phyloP scores from a whole-genome alignment of 2,113 vertebrate species.

The Periophthalmodon schlosseri region DNA sequence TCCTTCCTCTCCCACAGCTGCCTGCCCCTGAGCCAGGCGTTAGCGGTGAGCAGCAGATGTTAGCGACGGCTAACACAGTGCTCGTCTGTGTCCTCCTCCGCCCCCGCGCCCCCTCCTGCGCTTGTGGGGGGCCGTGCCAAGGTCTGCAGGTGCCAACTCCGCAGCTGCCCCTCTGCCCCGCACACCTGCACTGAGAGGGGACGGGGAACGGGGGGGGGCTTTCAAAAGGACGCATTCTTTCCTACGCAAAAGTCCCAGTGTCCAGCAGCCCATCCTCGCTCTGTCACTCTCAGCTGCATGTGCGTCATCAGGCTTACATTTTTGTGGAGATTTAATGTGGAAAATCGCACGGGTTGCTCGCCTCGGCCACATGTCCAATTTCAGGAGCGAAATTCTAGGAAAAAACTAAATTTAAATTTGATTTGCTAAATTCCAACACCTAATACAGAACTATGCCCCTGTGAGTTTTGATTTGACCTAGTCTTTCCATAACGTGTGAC shows the following conservation, averaged over 20 bases:
- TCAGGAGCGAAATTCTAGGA: conserved; percentile 4
- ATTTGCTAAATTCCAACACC: background rate
- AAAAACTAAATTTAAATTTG: background rate
- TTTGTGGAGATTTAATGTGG: conserved; percentile 12
- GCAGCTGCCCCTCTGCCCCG: conserved; percentile 36
- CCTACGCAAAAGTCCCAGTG: background rate
- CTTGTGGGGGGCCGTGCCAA: conserved; percentile 27
- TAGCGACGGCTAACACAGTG: conserved; percentile 47
- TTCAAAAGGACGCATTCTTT: conserved; percentile 37
- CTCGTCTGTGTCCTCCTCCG: conserved; percentile 32
- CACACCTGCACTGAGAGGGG: conserved; percentile 46
- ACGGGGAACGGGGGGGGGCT: background rate
- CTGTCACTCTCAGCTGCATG: background rate
- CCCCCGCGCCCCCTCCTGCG: conserved; percentile 15
- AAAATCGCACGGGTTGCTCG: background rate
- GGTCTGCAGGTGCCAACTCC: conserved; percentile 56
- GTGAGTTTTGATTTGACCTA: background rate
- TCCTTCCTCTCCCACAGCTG: conserved; percentile 1
- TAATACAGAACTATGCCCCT: background rate
- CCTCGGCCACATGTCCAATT: background rate
- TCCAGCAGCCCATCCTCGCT: background rate
- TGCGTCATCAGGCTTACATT: conserved; percentile 6
- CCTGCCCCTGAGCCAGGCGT: conserved; percentile 12
- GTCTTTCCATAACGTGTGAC: too few species aligned
- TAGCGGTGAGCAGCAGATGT: conserved; percentile 35